Conservation (phyloP, 2,113 vertebrate species). For the Ictidomys tridecemlineatus region DNA sequence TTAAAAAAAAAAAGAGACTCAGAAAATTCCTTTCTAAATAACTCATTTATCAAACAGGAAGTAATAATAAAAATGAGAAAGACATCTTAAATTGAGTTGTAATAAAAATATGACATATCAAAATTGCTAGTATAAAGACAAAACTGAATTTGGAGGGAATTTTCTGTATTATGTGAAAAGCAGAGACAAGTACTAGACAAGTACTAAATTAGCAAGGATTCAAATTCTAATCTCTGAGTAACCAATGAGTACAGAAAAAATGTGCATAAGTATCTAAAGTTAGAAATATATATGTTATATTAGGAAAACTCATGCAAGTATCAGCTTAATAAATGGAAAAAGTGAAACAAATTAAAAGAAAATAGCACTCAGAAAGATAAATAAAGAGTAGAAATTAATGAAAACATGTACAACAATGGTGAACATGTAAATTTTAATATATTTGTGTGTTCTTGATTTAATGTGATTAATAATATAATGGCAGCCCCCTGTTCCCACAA, state of each 20-base stretch:
- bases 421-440: neutral
- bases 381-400: too few species aligned
- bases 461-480: slow-evolving; percentile 5
- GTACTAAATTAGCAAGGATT: too few species aligned
- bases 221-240: too few species aligned
- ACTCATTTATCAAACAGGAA: neutral
- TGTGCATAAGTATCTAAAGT: too few species aligned
- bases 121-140: neutral
- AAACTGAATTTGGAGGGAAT: neutral
- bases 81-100: neutral
- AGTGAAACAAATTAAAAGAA: neutral
- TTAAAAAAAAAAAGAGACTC: too few species aligned
- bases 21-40: neutral
- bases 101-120: slow-evolving; percentile 31
- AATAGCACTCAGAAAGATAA: neutral
- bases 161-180: too few species aligned
- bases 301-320: neutral
- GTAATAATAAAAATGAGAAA: neutral
- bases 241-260: too few species aligned
- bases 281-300: too few species aligned
- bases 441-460: slow-evolving; percentile 13
- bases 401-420: neutral
- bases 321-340: neutral
- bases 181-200: too few species aligned
- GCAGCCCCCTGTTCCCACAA: neutral